Percentiles rank a stretch among this genome's conserved stretches.
phyloP scores from a whole-genome alignment of 2,888 invertebrate species.

The Megalurothrips usitatus region DNA sequence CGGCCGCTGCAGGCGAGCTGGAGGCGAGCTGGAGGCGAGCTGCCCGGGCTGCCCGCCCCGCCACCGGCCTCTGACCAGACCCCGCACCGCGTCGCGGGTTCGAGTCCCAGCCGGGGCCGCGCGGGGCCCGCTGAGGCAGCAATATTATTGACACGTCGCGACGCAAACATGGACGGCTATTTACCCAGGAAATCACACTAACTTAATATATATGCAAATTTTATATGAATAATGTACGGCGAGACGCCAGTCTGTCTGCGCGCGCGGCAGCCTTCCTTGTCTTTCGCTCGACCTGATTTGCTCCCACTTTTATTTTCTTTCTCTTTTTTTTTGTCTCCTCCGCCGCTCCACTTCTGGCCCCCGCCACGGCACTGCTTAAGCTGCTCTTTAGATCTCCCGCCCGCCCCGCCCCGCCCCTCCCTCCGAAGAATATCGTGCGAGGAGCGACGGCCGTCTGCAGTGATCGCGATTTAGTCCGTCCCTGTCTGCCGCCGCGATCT shows the following conservation, averaged over 20 bases:
- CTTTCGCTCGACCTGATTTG: constrained; percentile 35
- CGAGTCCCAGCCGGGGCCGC: neutral
- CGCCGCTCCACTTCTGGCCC: neutral
- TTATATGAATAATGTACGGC: constrained; percentile 43
- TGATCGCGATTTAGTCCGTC: neutral
- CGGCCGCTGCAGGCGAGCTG: too few species aligned
- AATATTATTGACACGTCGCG: constrained; percentile 38
- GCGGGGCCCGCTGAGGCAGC: neutral
- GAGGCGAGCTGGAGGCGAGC: too few species aligned
- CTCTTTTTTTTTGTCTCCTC: neutral
- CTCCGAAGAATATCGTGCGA: too few species aligned
- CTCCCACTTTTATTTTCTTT: constrained; percentile 34
- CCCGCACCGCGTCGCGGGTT: neutral
- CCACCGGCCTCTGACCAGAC: too few species aligned
- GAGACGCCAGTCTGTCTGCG: neutral
- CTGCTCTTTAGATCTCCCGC: too few species aligned
- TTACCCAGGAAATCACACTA: constrained; percentile 17
- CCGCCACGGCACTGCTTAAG: too few species aligned
- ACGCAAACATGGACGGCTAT: constrained; percentile 4
- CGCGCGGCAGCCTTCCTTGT: constrained; percentile 33
- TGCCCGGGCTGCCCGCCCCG: too few species aligned
- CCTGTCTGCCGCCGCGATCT: neutral
- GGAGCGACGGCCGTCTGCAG: neutral
- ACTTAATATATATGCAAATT: constrained; percentile 43
- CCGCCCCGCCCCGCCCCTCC: too few species aligned